Percentiles rank a stretch among this genome's conserved stretches.
These are phyloP conservation scores for Lasius fuliginosus DNA, from an alignment of 2,888 invertebrate genomes.

Conservation along the genomic window DNA sequence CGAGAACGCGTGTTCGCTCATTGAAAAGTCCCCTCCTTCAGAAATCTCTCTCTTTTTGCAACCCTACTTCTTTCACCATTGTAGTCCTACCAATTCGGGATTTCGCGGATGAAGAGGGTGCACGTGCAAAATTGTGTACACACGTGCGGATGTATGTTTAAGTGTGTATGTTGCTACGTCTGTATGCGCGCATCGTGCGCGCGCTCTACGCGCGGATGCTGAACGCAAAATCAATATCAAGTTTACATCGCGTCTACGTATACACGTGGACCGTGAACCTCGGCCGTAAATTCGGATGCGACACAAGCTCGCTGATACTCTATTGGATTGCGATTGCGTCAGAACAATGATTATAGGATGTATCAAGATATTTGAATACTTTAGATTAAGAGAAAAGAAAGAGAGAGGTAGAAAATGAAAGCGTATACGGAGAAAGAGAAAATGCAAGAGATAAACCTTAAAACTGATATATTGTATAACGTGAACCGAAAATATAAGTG, in stretches of 20 bases:
- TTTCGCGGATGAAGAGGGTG: background rate
- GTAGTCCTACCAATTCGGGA: conserved; percentile 53
- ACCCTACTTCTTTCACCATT: conserved; percentile 56
- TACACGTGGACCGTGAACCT: conserved; percentile 70
- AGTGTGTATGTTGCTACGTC: conserved; percentile 15
- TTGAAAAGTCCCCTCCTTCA: conserved; percentile 56
- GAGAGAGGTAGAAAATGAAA: background rate
- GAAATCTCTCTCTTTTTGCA: conserved; percentile 31
- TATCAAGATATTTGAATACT: background rate
- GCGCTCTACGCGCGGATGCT: conserved; percentile 76
- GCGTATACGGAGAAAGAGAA: background rate
- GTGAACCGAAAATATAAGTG: background rate
- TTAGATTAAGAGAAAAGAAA: background rate
- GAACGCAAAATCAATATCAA: conserved; percentile 82
- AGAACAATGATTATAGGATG: background rate
- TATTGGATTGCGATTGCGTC: conserved; percentile 33
- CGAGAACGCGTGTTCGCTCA: conserved; percentile 34
- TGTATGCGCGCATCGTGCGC: conserved; percentile 38
- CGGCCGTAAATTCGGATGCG: conserved; percentile 29
- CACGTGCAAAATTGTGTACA: conserved; percentile 36
- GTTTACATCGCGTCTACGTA: conserved; percentile 75
- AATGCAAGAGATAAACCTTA: background rate
- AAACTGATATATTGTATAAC: background rate
- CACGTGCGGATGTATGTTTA: background rate
- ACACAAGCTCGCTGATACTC: background rate